Evolutionary conservation across 2,113 vertebrate genomes (phyloP), one percentile per base, ranked within the genome.

Genomic region (Stomatorhinus ivindoensis): DNA sequence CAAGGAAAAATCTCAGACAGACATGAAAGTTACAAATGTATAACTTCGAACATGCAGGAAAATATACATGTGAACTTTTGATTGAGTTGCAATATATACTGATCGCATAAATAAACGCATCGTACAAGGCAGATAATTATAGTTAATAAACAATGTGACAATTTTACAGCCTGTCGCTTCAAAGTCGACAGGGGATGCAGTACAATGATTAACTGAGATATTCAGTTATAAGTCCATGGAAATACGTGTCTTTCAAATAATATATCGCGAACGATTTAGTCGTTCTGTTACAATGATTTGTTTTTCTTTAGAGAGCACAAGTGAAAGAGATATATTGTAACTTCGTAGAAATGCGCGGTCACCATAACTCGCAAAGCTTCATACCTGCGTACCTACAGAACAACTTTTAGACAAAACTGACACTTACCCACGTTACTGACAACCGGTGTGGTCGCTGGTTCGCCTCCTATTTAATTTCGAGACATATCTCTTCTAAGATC

Each of bases 401-500:
- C 76, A 89, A 10, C 88, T 85, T 61, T 89, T 88, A 73, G 61
- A 0, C 42, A 86, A 69, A 80, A 88, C 35, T 76, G 42, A 51
- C 89, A 92, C 95, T 95, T 89, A 96, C 95, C 94, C 88, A 89
- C 89, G 76, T 93, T 89, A 92, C 89, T 91, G 89, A 91, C 82
- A 86, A 24, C 69, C 87, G 84, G 47, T 86, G 86, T 80, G 39
- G 80, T 87, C 51, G 84, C 13, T 51, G 84, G 46, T 35, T 88
- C 89, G 80, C 87, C 83, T 89, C 91, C 31, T 89, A 89, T 88
- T 87, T 94, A 92, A 90, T 90, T 93, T 95, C 95, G 93, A 93
- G 93, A 94, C 94, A 91, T 44, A 91, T 94, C 92, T 86, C 94
- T 92, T 95, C 95, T 93, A 95, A 94, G 92, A 86, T 92, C 93